Evolutionary conservation across 2,797 vertebrate species (phyloP), one percentile per base, ranked within the genome.

Genomic region (Myotis findleyi): DNA sequence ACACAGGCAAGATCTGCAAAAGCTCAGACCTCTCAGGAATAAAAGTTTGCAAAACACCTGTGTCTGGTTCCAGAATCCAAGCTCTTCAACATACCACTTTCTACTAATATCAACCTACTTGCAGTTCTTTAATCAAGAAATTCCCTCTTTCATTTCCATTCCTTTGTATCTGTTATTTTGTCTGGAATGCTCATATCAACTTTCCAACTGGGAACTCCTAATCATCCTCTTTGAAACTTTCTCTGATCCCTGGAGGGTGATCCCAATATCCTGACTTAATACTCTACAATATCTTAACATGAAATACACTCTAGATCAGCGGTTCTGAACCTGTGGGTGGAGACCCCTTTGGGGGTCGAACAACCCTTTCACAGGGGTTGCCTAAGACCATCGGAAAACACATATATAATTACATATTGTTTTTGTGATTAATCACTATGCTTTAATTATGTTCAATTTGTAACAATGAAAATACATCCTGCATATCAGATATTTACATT

Each of bases 181-280:
- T 57, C 53, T 82, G 33, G 8, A 69, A 93, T 81, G 59, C 27
- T 87, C 30, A 9, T 44, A 85, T 57, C 4, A 57, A 76, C n/a
- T n/a, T 94, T 66, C 41, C 44, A 93, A 41, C 9, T 55, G 11
- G 57, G 47, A 84, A 85, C 44, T 83, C 21, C 25, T 87, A 75
- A 27, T 51, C 79, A 66, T 53, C 59, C 47, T 80, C 71, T 92
- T 79, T 75, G 38, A 86, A 96, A 80, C 53, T 81, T 90, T 84
- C 76, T 84, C 93, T 80, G 66, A 66, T 57, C 4, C 66, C 41
- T 44, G 12, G 18, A 85, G 23, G 21, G 79, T 92, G 72, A 20
- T n/a, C n/a, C 38, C 47, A 85, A 72, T n/a, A 94, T 79, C 55
- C 73, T 64, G 47, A 88, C 17, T 47, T 44, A 80, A 82, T 27